phyloP scores from a whole-genome alignment of 2,888 invertebrate species.

The Flexamia atlantica region DNA sequence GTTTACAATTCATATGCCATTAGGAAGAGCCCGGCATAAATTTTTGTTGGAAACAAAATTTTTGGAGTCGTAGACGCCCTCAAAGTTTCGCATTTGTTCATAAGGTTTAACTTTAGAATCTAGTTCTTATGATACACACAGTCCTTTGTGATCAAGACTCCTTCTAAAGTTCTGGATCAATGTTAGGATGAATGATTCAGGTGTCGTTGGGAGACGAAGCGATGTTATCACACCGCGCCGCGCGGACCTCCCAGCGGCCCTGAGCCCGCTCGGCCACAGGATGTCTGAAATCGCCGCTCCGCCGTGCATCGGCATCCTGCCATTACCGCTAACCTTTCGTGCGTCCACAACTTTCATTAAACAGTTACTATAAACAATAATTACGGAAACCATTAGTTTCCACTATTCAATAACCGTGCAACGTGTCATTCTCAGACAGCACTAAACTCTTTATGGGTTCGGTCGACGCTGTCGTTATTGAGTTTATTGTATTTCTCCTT shows the following conservation, averaged over 20 bases:
- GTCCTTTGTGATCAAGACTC: too few species aligned
- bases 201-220: too few species aligned
- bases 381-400: conserved; percentile 22
- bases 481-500: background rate
- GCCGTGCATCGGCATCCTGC: conserved; percentile 29
- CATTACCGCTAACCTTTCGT: conserved; percentile 54
- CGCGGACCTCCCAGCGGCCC: background rate
- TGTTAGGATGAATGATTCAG: too few species aligned
- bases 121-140: too few species aligned
- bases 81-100: too few species aligned
- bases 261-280: background rate
- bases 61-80: too few species aligned
- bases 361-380: conserved; percentile 29
- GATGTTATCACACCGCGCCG: background rate
- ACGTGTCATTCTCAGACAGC: conserved; percentile 4
- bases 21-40: too few species aligned
- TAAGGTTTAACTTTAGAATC: too few species aligned
- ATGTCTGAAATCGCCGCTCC: conserved; percentile 17
- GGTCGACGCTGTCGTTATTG: background rate
- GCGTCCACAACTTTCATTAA: conserved; percentile 40
- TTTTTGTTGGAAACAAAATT: too few species aligned
- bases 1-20: too few species aligned
- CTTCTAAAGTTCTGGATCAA: too few species aligned
- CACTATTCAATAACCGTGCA: background rate
- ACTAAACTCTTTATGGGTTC: background rate